Evolutionary conservation across 2,797 vertebrate genomes (phyloP), one percentile per base, ranked within the genome.

Genomic region (Argya squamiceps): DNA sequence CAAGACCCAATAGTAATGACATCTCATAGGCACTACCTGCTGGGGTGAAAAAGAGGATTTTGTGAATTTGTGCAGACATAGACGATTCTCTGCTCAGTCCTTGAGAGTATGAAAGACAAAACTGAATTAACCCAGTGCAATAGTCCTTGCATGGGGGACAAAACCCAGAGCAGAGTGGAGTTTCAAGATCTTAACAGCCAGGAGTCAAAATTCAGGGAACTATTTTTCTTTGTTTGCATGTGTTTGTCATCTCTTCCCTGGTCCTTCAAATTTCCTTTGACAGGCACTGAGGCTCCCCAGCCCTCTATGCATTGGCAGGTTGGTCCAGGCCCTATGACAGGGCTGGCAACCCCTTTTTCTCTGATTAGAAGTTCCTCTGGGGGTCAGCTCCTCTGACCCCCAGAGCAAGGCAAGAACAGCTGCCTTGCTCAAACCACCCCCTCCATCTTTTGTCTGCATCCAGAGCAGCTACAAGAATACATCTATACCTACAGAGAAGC

Each of bases 131-230:
- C 2, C 9, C 6, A 30, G 9, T 30, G 29, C 41, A 70, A 3
- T 10, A 60, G 15, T 49, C 30, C 6, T 74, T 87, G n/a, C 20
- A 18, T 14, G 52, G 41, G 21, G 15, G 24, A 50, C 5, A 84
- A 80, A 82, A 1, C 2, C 36, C 26, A 43, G 24, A n/a, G 6
- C 11, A 49, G 43, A 18, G 17, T 58, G 18, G 7, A 4, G 0
- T 63, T 70, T 24, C 27, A 80, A 52, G 15, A 4, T 74, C 22
- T 78, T 64, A 50, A n/a, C 13, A 87, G 22, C 6, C 19, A 71
- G 59, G 32, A 79, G 24, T 6, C 2, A 4, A 88, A 88, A 80
- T 23, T 46, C 24, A 58, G 27, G 27, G 32, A 71, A 36, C 53
- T 71, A 19, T 56, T 92, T 84, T 88, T 53, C 7, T 29, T 36